Percentiles rank a stretch among this genome's conserved stretches.
Evolutionary conservation across 1,140 invertebrate species (phyloP).

Genomic region (Sycobia sp.): DNA sequence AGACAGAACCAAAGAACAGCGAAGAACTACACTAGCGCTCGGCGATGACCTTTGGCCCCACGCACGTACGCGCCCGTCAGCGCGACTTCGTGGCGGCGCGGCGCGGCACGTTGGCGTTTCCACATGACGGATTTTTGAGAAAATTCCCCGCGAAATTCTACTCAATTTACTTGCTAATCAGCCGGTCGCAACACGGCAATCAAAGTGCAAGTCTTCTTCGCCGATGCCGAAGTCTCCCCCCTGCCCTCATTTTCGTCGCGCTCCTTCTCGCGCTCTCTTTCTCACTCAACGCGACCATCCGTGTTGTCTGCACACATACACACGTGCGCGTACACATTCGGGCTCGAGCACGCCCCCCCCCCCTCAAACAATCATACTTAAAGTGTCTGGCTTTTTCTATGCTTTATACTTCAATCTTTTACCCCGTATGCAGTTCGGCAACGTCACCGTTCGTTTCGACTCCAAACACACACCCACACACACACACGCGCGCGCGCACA

Average conservation of each 20-base stretch:
- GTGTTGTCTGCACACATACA: neutral
- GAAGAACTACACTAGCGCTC: neutral
- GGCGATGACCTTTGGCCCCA: conserved; percentile 1
- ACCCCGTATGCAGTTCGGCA: neutral
- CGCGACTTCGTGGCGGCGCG: neutral
- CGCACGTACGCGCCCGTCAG: neutral
- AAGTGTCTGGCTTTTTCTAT: too few species aligned
- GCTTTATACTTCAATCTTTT: neutral
- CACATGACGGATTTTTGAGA: too few species aligned
- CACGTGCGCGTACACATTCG: neutral
- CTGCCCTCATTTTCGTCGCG: conserved; percentile 2
- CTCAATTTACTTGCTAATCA: conserved; percentile 25
- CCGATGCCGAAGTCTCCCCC: conserved; percentile 10
- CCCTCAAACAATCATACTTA: too few species aligned
- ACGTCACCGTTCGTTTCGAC: neutral
- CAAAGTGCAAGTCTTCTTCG: conserved; percentile 17
- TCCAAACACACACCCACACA: too few species aligned
- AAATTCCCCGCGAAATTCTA: conserved; percentile 17
- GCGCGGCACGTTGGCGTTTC: too few species aligned
- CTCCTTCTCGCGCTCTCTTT: conserved; percentile 7
- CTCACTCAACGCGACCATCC: neutral
- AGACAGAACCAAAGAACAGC: too few species aligned
- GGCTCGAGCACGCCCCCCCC: too few species aligned
- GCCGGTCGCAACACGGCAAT: conserved; percentile 6
- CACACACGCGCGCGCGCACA: neutral